phyloP scores from a whole-genome alignment of 2,113 vertebrate species.

The Lycocorax pyrrhopterus region DNA sequence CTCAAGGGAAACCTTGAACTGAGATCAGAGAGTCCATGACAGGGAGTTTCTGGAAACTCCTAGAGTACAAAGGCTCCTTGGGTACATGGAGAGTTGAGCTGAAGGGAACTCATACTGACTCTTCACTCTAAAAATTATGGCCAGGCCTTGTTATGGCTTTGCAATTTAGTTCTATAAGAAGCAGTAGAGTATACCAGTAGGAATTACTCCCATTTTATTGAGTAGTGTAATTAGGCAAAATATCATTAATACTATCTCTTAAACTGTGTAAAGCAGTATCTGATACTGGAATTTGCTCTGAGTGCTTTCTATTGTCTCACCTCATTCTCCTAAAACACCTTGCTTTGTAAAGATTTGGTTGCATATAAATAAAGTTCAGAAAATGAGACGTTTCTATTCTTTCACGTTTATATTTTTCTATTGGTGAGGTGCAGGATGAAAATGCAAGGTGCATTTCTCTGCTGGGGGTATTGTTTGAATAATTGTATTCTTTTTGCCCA shows the following conservation, averaged over 20 bases:
- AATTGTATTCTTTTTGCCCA: neutral
- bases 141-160: neutral
- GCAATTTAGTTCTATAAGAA: neutral
- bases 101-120: neutral
- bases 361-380: neutral
- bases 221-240: neutral
- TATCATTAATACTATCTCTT: neutral
- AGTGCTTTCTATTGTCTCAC: neutral
- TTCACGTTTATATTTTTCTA: neutral
- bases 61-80: neutral
- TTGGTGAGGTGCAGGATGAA: neutral
- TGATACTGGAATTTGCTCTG: neutral
- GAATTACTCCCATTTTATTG: neutral
- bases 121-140: neutral
- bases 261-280: neutral
- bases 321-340: neutral
- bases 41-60: neutral
- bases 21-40: neutral
- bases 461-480: neutral
- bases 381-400: neutral
- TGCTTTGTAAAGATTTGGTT: neutral
- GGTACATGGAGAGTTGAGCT: neutral
- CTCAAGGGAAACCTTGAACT: neutral
- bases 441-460: neutral
- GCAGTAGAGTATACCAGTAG: neutral